Percentiles rank a stretch among this genome's conserved stretches.
Evolutionary conservation across 2,797 vertebrate species (phyloP).

Genomic region (Emydoidea blandingii): DNA sequence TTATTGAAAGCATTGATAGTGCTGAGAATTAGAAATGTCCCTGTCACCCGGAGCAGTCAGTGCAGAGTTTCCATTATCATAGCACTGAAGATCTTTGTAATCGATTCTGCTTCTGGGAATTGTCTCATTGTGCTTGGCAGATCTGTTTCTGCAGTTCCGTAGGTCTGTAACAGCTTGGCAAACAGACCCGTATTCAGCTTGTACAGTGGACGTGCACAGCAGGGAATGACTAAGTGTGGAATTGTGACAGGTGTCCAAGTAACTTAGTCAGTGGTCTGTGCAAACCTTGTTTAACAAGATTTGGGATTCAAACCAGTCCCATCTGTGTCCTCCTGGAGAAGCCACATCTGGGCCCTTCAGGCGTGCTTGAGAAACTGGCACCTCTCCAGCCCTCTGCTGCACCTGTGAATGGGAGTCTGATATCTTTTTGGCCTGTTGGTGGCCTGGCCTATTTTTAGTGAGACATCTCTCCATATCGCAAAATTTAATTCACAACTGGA

Average conservation of each 20-base stretch:
- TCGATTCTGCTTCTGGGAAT: slow-evolving; percentile 2
- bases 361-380: neutral
- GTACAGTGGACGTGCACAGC: rapidly evolving
- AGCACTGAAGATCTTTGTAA: neutral
- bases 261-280: neutral
- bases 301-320: neutral
- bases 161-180: neutral
- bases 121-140: neutral
- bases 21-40: neutral
- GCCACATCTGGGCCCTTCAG: neutral
- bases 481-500: neutral
- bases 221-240: neutral
- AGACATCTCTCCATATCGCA: neutral
- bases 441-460: neutral
- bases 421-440: neutral
- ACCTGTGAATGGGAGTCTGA: neutral
- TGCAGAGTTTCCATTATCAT: slow-evolving; percentile 26
- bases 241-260: neutral
- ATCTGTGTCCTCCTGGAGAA: neutral
- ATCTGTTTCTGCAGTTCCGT: neutral
- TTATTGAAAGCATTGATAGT: neutral
- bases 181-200: neutral
- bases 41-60: slow-evolving; percentile 5
- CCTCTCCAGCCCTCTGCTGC: neutral
- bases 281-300: neutral